phyloP scores from a whole-genome alignment of 2,113 vertebrate genomes.

The Daubentonia madagascariensis region DNA sequence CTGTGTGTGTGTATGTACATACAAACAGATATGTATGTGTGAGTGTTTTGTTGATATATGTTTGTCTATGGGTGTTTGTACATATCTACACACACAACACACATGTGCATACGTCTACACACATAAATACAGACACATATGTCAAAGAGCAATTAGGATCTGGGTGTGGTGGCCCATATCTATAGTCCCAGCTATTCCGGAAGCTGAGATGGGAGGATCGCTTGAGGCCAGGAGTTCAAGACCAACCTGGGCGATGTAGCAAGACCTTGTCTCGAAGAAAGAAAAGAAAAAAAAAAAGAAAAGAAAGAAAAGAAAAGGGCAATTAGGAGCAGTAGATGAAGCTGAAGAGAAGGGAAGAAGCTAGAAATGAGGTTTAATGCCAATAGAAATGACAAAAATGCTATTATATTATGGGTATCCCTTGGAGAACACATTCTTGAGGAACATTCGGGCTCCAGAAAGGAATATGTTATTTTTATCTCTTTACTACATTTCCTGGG shows the following conservation, averaged over 20 bases:
- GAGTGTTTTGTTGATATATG: neutral
- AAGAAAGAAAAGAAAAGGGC: neutral
- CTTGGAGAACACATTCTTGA: neutral
- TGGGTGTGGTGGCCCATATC: neutral
- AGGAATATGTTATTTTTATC: neutral
- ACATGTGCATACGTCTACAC: too few relatives aligned
- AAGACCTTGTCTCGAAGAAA: too few relatives aligned
- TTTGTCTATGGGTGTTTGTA: neutral
- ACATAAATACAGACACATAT: neutral
- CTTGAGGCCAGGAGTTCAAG: too few relatives aligned
- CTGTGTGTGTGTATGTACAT: neutral
- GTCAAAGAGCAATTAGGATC: neutral
- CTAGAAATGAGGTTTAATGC: neutral
- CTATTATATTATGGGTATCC: neutral
- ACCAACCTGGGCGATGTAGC: too few relatives aligned
- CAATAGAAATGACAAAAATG: neutral
- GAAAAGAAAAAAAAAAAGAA: neutral
- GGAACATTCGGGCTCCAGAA: neutral
- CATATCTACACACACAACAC: neutral
- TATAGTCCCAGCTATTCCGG: too few relatives aligned
- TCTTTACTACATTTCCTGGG: neutral
- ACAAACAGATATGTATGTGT: neutral
- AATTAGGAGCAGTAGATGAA: neutral
- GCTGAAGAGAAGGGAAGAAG: neutral
- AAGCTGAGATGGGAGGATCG: too few relatives aligned